Evolutionary conservation across 1,140 invertebrate genomes (phyloP).

Genomic region (Drosophila mayri): DNA sequence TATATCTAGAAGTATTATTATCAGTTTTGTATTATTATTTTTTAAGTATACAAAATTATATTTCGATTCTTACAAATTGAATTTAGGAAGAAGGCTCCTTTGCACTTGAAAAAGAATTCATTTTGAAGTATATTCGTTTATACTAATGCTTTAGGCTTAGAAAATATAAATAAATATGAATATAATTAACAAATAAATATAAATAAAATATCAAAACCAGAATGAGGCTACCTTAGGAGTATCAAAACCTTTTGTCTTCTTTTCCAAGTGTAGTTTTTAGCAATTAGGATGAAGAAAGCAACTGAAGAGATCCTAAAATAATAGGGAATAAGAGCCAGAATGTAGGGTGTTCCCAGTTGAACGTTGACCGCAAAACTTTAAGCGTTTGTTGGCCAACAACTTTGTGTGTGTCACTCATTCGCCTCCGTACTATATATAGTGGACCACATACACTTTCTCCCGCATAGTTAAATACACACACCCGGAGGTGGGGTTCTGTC

Average conservation of each 20-base stretch:
- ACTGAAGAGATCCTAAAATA: slow-evolving; percentile 1
- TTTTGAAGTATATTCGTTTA: neutral
- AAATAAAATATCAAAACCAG: neutral
- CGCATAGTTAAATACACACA: slow-evolving; percentile 16
- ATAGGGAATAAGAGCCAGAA: neutral
- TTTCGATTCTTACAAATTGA: neutral
- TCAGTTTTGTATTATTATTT: no score
- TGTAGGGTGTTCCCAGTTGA: slow-evolving; percentile 23
- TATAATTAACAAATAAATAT: neutral
- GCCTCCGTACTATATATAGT: neutral
- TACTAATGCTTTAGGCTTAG: neutral
- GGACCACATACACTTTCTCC: slow-evolving; percentile 4
- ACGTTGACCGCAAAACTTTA: slow-evolving; percentile 49
- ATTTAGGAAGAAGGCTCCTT: no score
- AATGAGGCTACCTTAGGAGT: neutral
- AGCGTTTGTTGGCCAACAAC: slow-evolving; percentile 39
- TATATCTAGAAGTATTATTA: no score
- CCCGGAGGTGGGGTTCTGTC: neutral
- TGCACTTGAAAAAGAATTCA: neutral
- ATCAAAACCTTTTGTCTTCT: neutral
- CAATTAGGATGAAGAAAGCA: slow-evolving; percentile 7
- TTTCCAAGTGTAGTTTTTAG: slow-evolving; percentile 4
- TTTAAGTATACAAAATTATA: no score
- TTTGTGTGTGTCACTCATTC: slow-evolving; percentile 28
- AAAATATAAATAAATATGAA: neutral